Conservation (phyloP, 1,140 invertebrate genomes). For the Drosophila malerkotliana region DNA sequence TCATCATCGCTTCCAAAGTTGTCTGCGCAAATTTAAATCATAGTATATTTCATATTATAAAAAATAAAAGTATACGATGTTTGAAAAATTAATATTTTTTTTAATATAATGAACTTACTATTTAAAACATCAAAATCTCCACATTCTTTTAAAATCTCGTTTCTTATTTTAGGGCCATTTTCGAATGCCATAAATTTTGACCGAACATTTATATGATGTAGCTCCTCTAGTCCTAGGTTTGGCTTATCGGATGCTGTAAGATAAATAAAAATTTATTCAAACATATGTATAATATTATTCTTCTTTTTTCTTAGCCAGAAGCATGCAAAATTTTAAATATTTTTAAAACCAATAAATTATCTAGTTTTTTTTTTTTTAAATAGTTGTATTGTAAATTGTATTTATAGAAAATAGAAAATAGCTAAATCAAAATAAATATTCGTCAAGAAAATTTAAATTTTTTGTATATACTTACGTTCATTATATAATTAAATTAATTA, state of each 20-base stretch:
- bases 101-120: constrained; percentile 92
- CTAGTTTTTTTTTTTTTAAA: too few species aligned
- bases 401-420: too few species aligned
- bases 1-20: constrained; percentile 63
- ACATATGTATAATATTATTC: neutral
- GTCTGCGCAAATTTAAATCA: constrained; percentile 84
- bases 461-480: too few species aligned
- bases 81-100: constrained; percentile 87
- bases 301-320: too few species aligned
- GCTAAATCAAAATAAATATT: too few species aligned
- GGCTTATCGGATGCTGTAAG: constrained; percentile 91
- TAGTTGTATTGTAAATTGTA: too few species aligned
- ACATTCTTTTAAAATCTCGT: neutral
- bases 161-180: constrained; percentile 79
- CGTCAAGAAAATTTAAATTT: too few species aligned
- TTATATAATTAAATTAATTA: too few species aligned
- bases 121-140: constrained; percentile 85
- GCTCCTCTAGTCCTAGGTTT: constrained; percentile 93
- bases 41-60: constrained; percentile 52
- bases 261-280: neutral
- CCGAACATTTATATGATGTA: constrained; percentile 92
- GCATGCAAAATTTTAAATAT: too few species aligned
- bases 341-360: too few species aligned
- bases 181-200: constrained; percentile 95
- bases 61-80: constrained; percentile 89